These are phyloP conservation scores for Hypercompe scribonia DNA, from an alignment of 2,888 invertebrate species.

Conservation along the genomic window DNA sequence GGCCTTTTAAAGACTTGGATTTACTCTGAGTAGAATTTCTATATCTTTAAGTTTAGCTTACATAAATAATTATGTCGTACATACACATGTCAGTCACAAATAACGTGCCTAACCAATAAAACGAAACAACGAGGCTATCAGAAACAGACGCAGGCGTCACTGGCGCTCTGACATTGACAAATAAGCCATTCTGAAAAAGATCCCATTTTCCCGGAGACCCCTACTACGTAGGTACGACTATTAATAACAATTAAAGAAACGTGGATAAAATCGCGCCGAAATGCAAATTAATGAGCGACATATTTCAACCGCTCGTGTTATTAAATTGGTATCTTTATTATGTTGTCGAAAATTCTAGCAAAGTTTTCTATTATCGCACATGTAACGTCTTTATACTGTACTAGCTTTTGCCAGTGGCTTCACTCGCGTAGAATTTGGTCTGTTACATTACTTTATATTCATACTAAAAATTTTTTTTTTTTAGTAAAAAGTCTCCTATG, in stretches of 20 bases:
- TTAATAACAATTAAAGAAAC: constrained; percentile 60
- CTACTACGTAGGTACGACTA: constrained; percentile 63
- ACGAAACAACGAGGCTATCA: constrained; percentile 77
- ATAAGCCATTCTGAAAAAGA: constrained; percentile 80
- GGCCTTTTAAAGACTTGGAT: neutral
- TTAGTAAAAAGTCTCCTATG: too few species aligned
- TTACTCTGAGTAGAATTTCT: constrained; percentile 19
- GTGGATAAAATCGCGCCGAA: constrained; percentile 40
- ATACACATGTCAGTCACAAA: constrained; percentile 51
- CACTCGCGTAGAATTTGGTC: too few species aligned
- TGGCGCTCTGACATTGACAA: constrained; percentile 77
- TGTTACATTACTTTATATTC: too few species aligned
- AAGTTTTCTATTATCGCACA: neutral
- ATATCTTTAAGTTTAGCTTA: constrained; percentile 20
- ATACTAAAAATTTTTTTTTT: too few species aligned
- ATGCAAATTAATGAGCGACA: constrained; percentile 52
- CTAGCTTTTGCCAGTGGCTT: too few species aligned
- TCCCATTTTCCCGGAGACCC: constrained; percentile 71
- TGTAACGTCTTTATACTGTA: neutral
- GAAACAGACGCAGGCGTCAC: constrained; percentile 77
- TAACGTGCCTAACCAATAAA: constrained; percentile 72
- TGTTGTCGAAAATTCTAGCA: constrained; percentile 14
- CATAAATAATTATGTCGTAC: constrained; percentile 47
- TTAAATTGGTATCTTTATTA: constrained; percentile 45
- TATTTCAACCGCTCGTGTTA: constrained; percentile 42